Evolutionary conservation across 2,888 invertebrate species (phyloP), one percentile per base, ranked within the genome.

Genomic region (Philonicus albiceps): DNA sequence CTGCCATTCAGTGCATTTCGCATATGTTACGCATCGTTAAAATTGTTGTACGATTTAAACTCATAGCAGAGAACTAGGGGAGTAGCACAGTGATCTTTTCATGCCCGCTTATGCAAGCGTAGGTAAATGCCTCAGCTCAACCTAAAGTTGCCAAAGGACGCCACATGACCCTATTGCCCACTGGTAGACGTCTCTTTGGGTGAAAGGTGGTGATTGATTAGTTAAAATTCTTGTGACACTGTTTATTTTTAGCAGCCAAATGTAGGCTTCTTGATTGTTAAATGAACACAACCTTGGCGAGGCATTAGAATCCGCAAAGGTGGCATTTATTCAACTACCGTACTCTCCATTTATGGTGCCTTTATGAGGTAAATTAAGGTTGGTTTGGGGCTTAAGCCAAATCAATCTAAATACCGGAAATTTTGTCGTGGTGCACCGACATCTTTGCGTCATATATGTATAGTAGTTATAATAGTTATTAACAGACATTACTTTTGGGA

Each of bases 21-120:
- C 76, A 76, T 76, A 40, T 37, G 76, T 76, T 76, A 76, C 76
- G 76, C 76, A 76, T 76, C 76, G 76, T 76, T 76, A 76, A 76
- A 76, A 76, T 40, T 40, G 40, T 22, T 76, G 40, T 37, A 76
- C 37, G 37, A 34, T 40, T 37, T 34, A 1, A 76, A 22, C 40
- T 40, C 76, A 37, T 40, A 40, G 16, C 40, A 5, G 2, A 76
- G 27, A 64, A 64, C 76, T 37, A 37, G 40, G 22, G 19, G 40
- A 76, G 22, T 76, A 40, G 22, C 76, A 76, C 37, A 22, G 37
- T 40, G 34, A 76, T 40, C 76, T 76, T 76, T 37, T 76, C 34
- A 40, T 43, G 34, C 22, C 8, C 64, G 27, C 64, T 64, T 64
- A 11, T 13, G 64, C 64, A 64, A 64, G 27, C 27, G 64, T 37